Base-by-base conservation (phyloP, 2,888 invertebrate species). In the Muschampia plurimacula region DNA sequence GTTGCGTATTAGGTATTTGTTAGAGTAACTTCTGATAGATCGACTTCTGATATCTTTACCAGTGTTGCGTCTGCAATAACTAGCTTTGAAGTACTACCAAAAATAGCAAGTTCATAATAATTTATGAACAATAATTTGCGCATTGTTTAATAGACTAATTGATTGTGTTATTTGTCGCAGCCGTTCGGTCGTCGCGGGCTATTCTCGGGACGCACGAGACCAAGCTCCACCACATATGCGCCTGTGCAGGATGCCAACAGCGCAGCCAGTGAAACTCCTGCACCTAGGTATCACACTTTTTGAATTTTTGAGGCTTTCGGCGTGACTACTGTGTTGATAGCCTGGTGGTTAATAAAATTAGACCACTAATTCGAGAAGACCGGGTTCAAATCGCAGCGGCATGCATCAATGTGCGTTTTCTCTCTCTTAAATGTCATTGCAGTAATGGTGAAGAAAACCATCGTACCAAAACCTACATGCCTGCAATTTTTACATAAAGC, bases 151-250 rank as follows among this genome's bases (percentile, higher is more conserved):
- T 32, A 32, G 32, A 32, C 41, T 52, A 22, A 52, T 22, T 55
- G 52, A 22, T 55, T 55, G n/a, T 64, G 2, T 63, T 22, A 59
- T 66, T 71, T 71, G 82, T 84, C 85, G 49, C 85, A 92, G 90
- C 84, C 89, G 49, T 92, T 91, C 74, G 93, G 93, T 7, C 89
- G 93, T 2, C 89, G 92, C 6, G 83, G 95, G 77, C 72, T 94
- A 85, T 87, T 94, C 83, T 83, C 93, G 66, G 86, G 90, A 60
- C 84, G 93, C 82, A 86, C 92, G 69, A 86, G 94, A 57, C 91
- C 88, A 49, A 89, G 84, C 72, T 85, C 83, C 73, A 86, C 88
- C 28, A 87, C 90, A 0, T 82, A 83, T 73, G 90, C 86, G 39
- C 86, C 91, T 0, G 83, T 84, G 52, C 81, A 82, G 44, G 87